phyloP scores from a whole-genome alignment of 1,140 invertebrate species.

The Aporrectodea caliginosa region DNA sequence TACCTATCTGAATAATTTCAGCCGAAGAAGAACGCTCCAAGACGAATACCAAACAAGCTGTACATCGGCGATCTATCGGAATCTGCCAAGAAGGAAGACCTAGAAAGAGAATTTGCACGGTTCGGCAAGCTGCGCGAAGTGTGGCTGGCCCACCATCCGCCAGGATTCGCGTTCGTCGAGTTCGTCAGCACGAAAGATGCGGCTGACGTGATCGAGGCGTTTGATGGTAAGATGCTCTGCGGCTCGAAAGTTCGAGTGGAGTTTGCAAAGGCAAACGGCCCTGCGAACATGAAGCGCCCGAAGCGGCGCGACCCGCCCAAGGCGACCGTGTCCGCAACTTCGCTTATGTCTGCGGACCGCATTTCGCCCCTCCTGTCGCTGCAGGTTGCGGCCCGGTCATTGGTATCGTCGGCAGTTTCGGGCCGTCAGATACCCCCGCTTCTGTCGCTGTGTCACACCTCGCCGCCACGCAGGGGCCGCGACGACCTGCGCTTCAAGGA shows the following conservation, averaged over 20 bases:
- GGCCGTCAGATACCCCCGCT: not conserved
- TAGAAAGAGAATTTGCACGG: constrained; percentile 77
- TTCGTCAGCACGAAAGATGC: constrained; percentile 87
- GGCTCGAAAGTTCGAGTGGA: constrained; percentile 31
- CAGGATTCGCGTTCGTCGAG: constrained; percentile 84
- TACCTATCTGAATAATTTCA: no score
- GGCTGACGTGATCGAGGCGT: constrained; percentile 78
- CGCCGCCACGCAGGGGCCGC: no score
- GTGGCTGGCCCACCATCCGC: constrained; percentile 77
- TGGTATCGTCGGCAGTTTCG: not conserved
- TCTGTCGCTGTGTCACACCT: not conserved
- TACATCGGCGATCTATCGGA: constrained; percentile 81
- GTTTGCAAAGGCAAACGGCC: constrained; percentile 29
- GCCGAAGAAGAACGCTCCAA: constrained; percentile 8
- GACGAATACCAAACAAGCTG: constrained; percentile 65
- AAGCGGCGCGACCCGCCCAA: not conserved
- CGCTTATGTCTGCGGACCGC: not conserved
- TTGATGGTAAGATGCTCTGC: constrained; percentile 66
- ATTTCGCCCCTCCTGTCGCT: not conserved
- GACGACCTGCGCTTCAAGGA: not conserved
- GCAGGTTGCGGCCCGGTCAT: not conserved
- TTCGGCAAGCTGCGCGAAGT: constrained; percentile 86
- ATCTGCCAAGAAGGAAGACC: constrained; percentile 35
- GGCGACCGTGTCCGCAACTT: not conserved
- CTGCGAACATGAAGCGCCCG: not conserved